Percentiles rank a stretch among this genome's conserved stretches.
Conservation (phyloP, 1,140 invertebrate genomes). For the Battus philenor region DNA sequence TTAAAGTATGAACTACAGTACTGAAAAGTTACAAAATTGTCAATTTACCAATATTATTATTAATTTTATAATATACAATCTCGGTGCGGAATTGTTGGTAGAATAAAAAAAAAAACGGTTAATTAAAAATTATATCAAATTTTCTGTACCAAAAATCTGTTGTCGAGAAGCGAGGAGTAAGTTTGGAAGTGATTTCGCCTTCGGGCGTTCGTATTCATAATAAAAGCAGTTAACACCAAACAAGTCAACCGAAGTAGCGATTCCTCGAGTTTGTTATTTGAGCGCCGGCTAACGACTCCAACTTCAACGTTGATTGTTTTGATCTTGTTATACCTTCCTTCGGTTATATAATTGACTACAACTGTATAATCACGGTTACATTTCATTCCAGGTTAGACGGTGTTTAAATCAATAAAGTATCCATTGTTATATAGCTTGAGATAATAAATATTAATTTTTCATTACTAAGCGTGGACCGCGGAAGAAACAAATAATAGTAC, state of each 20-base stretch:
- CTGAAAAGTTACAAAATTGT: neutral
- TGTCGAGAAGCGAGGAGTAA: neutral
- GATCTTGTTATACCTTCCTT: neutral
- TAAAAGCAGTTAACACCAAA: constrained; percentile 14
- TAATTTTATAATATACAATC: neutral
- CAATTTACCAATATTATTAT: neutral
- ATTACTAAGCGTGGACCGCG: too few species aligned
- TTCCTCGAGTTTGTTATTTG: constrained; percentile 9
- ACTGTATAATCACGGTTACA: too few species aligned
- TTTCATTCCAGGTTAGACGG: too few species aligned
- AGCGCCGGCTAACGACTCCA: neutral
- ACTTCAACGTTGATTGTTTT: neutral
- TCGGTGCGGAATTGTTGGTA: too few species aligned
- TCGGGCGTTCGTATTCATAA: constrained; percentile 7
- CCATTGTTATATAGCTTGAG: too few species aligned
- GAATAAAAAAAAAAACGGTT: too few species aligned
- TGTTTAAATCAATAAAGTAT: too few species aligned
- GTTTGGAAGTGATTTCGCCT: constrained; percentile 5
- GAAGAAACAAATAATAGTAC: too few species aligned
- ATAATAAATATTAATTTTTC: too few species aligned
- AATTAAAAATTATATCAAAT: neutral
- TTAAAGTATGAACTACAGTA: neutral
- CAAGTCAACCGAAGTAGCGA: constrained; percentile 11
- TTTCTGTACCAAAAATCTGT: neutral
- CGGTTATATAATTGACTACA: neutral